Base-by-base conservation (phyloP, 1,140 invertebrate species). In the Pseudomyrmex concolor region DNA sequence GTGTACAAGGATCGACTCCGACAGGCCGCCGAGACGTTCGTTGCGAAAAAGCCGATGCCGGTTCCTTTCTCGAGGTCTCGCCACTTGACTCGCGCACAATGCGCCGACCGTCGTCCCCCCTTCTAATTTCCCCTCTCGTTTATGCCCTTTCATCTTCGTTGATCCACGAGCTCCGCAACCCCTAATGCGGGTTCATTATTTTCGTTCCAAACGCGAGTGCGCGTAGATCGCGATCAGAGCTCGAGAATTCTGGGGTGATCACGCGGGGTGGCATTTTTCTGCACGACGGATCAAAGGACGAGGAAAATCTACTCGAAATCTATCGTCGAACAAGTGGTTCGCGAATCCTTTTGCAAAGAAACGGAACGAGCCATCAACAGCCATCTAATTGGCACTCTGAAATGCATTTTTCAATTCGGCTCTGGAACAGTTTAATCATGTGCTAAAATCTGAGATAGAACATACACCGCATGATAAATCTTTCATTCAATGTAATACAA, bases 131-230 rank as follows among this genome's bases (percentile, higher is more conserved):
- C 73, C 59, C 5, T 50, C 74, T 86, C 86, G 89, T 90, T 88
- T 84, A 59, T 72, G 62, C 34, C 76, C 66, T 78, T 78, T 78
- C 54, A 78, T 70, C 74, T 19, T 48, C 63, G 77, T 68, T 82
- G 84, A 89, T 89, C 90, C 89, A 90, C 86, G 77, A 88, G 86
- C 67, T 80, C 57, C 57, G 83, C 86, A 74, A 73, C 86, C 87
- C 86, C 78, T 84, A 92, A 92, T 92, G 91, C 91, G 91, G 92
- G 92, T 92, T 92, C 91, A 93, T 93, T 93, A 92, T 93, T 91
- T 89, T 91, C 89, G 84, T 90, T 89, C 87, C 86, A 87, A 84
- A 91, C 89, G 88, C 89, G 87, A 80, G 81, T 34, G 34, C 88
- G 81, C 51, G 67, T 70, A 90, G 91, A 92, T 90, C 83, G 78